Conservation (phyloP, 2,888 invertebrate species). For the Fabriciana adippe region DNA sequence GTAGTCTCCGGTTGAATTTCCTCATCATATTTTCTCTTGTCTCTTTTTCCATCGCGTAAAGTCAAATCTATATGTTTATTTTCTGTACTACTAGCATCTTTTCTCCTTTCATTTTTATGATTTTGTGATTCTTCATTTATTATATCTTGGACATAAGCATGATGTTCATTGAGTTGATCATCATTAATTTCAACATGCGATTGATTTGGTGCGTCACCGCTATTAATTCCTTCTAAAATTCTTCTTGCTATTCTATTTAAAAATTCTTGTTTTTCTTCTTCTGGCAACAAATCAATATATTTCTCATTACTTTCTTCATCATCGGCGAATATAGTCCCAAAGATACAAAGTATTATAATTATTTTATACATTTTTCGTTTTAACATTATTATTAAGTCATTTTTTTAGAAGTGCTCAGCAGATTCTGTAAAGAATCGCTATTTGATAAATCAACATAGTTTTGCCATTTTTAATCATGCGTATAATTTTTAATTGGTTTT, state of each 20-base stretch:
- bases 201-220: slow-evolving; percentile 41
- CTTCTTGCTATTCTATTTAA: slow-evolving; percentile 62
- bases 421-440: slow-evolving; percentile 19
- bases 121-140: slow-evolving; percentile 58
- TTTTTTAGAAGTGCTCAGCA: slow-evolving; percentile 20
- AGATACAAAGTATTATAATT: slow-evolving; percentile 44
- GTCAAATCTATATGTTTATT: slow-evolving; percentile 44
- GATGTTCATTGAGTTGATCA: slow-evolving; percentile 53
- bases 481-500: slow-evolving; percentile 29
- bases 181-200: slow-evolving; percentile 53
- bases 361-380: slow-evolving; percentile 47
- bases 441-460: slow-evolving; percentile 31
- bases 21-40: slow-evolving; percentile 36
- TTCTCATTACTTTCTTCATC: slow-evolving; percentile 53
- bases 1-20: slow-evolving; percentile 21
- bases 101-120: slow-evolving; percentile 37
- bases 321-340: slow-evolving; percentile 34
- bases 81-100: slow-evolving; percentile 22
- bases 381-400: slow-evolving; percentile 43
- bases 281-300: slow-evolving; percentile 64
- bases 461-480: slow-evolving; percentile 38
- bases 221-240: slow-evolving; percentile 56
- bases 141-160: slow-evolving; percentile 55
- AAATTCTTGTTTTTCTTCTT: slow-evolving; percentile 62
- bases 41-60: slow-evolving; percentile 33